These are phyloP conservation scores for Calliopum simillimum DNA, from an alignment of 2,888 invertebrate genomes.

Conservation along the genomic window DNA sequence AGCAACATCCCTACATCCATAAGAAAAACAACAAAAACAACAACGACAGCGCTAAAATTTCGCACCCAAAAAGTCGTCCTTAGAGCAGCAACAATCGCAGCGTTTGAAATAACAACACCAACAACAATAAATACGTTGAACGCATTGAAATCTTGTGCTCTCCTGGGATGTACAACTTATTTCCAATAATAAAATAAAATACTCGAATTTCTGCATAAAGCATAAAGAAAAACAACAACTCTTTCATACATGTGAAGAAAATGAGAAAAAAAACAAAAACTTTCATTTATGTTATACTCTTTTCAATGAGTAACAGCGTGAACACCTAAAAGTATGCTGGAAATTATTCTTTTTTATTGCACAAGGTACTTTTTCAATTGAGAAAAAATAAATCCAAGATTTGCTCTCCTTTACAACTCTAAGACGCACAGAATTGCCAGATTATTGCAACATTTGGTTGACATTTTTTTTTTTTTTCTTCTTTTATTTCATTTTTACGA, in stretches of 20 bases:
- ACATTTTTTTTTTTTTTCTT: constrained; percentile 12
- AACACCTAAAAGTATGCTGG: constrained; percentile 24
- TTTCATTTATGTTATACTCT: neutral
- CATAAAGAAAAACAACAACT: no score
- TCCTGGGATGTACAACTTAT: constrained; percentile 20
- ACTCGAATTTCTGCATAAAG: no score
- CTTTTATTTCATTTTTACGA: constrained; percentile 21
- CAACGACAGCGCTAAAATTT: neutral
- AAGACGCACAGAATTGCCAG: constrained; percentile 17
- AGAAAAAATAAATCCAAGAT: constrained; percentile 9
- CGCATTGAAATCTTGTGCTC: constrained; percentile 19
- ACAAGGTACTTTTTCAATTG: neutral
- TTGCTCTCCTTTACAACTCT: neutral
- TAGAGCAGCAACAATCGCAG: neutral
- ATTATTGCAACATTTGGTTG: constrained; percentile 21
- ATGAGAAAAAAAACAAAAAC: no score
- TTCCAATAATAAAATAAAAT: constrained; percentile 27
- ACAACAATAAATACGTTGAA: neutral
- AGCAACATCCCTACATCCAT: neutral
- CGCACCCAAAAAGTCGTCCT: constrained; percentile 17
- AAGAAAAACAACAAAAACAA: constrained; percentile 3
- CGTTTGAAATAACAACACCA: constrained; percentile 1
- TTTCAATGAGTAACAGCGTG: neutral
- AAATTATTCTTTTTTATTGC: neutral
- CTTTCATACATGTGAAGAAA: no score